phyloP scores from a whole-genome alignment of 2,797 vertebrate species.

The Trematomus bernacchii region DNA sequence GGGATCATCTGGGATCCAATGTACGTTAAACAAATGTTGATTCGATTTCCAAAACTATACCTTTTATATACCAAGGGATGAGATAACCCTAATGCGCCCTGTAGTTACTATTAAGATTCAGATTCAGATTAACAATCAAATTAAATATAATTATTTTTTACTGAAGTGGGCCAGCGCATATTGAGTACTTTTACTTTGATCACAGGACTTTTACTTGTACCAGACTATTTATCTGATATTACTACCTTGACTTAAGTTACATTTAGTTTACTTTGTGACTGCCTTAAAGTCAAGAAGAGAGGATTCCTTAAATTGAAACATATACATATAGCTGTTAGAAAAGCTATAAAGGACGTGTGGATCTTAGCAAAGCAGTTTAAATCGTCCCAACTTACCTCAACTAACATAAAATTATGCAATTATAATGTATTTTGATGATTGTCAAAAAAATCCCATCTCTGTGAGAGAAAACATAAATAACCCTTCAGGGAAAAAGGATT shows the following conservation, averaged over 20 bases:
- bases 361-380: neutral
- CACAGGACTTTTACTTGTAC: no score
- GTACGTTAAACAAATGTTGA: neutral
- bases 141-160: no score
- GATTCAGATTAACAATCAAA: no score
- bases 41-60: neutral
- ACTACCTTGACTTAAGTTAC: no score
- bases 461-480: slow-evolving; percentile 62
- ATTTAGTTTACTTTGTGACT: no score
- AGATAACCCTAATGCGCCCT: neutral
- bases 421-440: slow-evolving; percentile 54
- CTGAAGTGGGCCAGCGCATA: no score
- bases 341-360: neutral
- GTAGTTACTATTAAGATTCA: no score
- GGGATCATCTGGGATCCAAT: neutral
- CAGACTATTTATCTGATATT: no score
- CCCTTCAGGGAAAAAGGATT: slow-evolving; percentile 36
- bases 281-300: slow-evolving; percentile 7
- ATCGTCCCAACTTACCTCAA: neutral
- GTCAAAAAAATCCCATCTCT: slow-evolving; percentile 37
- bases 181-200: no score
- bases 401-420: slow-evolving; percentile 22
- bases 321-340: neutral
- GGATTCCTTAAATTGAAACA: neutral
- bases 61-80: neutral